Evolutionary conservation across 2,888 invertebrate species (phyloP).

Genomic region (Agonum fuliginosum): DNA sequence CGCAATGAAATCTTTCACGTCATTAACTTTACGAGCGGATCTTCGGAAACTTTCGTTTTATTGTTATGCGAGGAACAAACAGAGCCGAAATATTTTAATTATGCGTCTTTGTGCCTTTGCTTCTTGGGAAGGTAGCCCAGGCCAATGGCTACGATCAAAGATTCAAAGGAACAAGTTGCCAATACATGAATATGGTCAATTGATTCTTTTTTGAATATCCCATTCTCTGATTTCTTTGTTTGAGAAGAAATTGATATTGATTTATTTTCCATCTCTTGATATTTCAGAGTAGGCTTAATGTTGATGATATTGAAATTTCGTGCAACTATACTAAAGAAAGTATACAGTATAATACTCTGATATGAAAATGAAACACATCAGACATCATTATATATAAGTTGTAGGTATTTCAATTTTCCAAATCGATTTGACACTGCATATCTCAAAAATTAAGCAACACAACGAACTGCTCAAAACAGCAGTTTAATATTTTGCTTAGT

Average conservation of each 20-base stretch:
- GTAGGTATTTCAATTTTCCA: background rate
- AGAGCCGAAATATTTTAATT: slow-evolving; percentile 53
- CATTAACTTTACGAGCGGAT: slow-evolving; percentile 57
- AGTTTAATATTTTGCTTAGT: no score
- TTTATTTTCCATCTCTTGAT: slow-evolving; percentile 18
- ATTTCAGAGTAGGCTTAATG: slow-evolving; percentile 6
- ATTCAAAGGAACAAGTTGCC: slow-evolving; percentile 52
- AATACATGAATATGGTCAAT: slow-evolving; percentile 46
- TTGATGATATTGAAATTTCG: slow-evolving; percentile 25
- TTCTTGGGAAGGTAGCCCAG: slow-evolving; percentile 2
- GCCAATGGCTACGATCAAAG: background rate
- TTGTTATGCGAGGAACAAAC: slow-evolving; percentile 40
- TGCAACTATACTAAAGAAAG: slow-evolving; percentile 1
- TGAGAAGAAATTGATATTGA: slow-evolving; percentile 42
- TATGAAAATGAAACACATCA: slow-evolving; percentile 2
- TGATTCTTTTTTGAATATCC: slow-evolving; percentile 42
- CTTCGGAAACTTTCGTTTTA: slow-evolving; percentile 51
- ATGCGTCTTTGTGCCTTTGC: slow-evolving; percentile 40
- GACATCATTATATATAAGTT: no score
- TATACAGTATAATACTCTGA: slow-evolving; percentile 16
- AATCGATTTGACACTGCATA: no score
- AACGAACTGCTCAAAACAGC: no score
- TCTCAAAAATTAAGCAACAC: no score
- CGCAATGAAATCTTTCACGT: slow-evolving; percentile 56
- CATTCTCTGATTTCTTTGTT: slow-evolving; percentile 43